A percentile compares a stretch with the other conserved stretches of the same genome.
These are phyloP conservation scores for Arbacia lixula DNA, from an alignment of 53 echinoderm and acorn worm genomes.

Conservation along the genomic window DNA sequence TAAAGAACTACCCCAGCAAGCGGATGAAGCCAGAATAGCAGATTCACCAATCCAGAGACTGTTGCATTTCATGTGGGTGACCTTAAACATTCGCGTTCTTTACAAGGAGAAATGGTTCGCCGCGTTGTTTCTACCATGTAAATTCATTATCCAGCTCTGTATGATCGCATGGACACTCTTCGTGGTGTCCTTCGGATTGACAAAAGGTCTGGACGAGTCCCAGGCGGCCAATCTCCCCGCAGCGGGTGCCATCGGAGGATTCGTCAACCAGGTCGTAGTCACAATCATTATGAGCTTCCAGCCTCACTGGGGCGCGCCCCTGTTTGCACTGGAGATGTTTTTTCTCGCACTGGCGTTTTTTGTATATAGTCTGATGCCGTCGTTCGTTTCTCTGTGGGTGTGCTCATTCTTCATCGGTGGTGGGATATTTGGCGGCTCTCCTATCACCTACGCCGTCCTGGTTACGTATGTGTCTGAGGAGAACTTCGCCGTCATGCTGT, in stretches of 20 bases:
- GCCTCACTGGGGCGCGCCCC: neutral
- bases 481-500: slow-evolving; percentile 36
- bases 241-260: slow-evolving; percentile 11
- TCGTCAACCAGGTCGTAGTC: slow-evolving; percentile 10
- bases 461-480: slow-evolving; percentile 10
- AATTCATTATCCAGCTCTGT: slow-evolving; percentile 2
- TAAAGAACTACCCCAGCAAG: too few relatives aligned
- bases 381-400: slow-evolving; percentile 5
- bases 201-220: neutral
- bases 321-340: slow-evolving; percentile 4
- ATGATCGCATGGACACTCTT: slow-evolving; percentile 12
- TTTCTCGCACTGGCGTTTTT: neutral
- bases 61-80: neutral
- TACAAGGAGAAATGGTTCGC: slow-evolving; percentile 11
- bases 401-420: slow-evolving; percentile 40
- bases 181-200: slow-evolving; percentile 31
- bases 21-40: too few relatives aligned
- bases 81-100: neutral
- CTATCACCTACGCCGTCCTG: slow-evolving; percentile 24
- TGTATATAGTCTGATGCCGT: neutral
- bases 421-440: slow-evolving; percentile 25
- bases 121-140: slow-evolving; percentile 10
- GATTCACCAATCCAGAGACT: too few relatives aligned
- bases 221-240: slow-evolving; percentile 11
- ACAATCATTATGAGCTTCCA: slow-evolving; percentile 15